Conservation (phyloP, 2,888 invertebrate genomes). For the Lithophane socia region DNA sequence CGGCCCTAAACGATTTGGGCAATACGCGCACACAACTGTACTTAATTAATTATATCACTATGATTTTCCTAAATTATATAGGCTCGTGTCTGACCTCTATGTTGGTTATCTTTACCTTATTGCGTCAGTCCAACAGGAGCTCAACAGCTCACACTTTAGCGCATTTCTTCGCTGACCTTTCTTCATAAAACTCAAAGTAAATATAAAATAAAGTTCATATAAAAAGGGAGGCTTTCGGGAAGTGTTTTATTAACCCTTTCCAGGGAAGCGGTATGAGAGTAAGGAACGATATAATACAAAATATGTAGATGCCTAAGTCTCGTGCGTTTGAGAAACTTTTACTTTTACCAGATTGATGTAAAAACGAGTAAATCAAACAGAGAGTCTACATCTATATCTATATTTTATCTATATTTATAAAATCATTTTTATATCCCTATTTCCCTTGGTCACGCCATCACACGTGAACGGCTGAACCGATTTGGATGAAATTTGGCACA, state of each 20-base stretch:
- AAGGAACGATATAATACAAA: background rate
- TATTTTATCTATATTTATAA: too few relatives aligned
- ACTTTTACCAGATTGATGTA: too few relatives aligned
- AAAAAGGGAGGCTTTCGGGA: slow-evolving; percentile 20
- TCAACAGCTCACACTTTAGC: background rate
- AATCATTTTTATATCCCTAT: too few relatives aligned
- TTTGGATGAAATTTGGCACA: too few relatives aligned
- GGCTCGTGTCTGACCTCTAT: background rate
- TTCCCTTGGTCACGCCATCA: too few relatives aligned
- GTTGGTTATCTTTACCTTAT: background rate
- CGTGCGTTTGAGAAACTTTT: background rate
- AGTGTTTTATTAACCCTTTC: slow-evolving; percentile 41
- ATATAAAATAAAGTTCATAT: slow-evolving; percentile 27
- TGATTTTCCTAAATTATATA: background rate
- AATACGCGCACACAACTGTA: too few relatives aligned
- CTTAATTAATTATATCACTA: too few relatives aligned
- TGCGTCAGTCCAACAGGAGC: background rate
- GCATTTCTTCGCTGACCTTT: slow-evolving; percentile 8
- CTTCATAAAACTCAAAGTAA: slow-evolving; percentile 27
- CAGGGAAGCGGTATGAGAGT: background rate
- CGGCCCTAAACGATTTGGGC: too few relatives aligned
- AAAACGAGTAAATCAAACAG: too few relatives aligned
- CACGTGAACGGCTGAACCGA: too few relatives aligned
- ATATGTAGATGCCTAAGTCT: background rate
- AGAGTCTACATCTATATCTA: too few relatives aligned